Conservation (phyloP, 2,113 vertebrate genomes). For the Strigops habroptila region DNA sequence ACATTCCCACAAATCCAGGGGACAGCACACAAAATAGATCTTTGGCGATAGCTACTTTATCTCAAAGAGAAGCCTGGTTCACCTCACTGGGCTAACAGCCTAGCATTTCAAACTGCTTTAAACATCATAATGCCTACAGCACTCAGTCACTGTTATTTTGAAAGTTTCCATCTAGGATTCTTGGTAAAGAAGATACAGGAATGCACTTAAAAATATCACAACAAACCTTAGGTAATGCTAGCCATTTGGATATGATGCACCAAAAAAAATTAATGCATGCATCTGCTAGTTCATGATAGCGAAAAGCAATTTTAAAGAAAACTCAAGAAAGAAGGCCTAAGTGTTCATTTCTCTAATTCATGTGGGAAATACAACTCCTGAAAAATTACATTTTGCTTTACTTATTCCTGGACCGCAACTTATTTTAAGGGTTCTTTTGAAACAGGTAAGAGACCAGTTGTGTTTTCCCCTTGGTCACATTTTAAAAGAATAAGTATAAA, state of each 20-base stretch:
- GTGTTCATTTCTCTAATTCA: not conserved
- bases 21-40: not conserved
- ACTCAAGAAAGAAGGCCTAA: not conserved
- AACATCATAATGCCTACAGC: not conserved
- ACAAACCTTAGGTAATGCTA: not conserved
- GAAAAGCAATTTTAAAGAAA: not conserved
- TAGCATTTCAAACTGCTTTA: not conserved
- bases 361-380: not conserved
- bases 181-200: not conserved
- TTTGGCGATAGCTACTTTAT: not conserved
- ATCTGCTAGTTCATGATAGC: accelerated
- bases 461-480: accelerated
- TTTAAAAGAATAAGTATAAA: not conserved
- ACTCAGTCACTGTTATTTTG: not conserved
- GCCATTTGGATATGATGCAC: not conserved
- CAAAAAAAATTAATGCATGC: not conserved
- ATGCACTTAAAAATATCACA: not conserved
- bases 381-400: not conserved
- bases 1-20: not conserved
- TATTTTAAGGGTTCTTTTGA: not conserved
- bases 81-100: not conserved
- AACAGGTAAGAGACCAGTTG: not conserved
- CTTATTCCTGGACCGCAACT: not conserved
- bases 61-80: not conserved
- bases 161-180: not conserved